Conservation (phyloP, 2,888 invertebrate genomes). For the Hydrotaea cyrtoneurina region DNA sequence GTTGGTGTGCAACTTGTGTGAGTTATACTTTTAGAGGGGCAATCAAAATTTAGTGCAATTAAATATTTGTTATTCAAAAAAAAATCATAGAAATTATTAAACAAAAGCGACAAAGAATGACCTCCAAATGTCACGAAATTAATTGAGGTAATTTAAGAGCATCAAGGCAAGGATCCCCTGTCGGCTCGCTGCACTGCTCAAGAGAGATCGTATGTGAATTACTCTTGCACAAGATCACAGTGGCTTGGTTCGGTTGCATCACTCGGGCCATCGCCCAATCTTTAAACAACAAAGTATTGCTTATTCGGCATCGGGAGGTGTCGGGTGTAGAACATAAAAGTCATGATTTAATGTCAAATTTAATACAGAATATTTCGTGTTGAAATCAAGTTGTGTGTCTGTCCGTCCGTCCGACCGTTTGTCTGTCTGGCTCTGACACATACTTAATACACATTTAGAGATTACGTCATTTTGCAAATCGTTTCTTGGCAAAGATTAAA, state of each 20-base stretch:
- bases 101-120: constrained; percentile 27
- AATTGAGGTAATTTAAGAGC: constrained; percentile 50
- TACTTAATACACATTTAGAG: constrained; percentile 45
- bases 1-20: constrained; percentile 33
- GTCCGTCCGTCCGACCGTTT: background rate
- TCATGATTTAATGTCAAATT: constrained; percentile 24
- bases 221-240: background rate
- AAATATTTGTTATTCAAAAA: constrained; percentile 44
- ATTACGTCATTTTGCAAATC: constrained; percentile 60
- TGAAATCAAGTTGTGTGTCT: constrained; percentile 15
- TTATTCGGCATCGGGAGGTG: background rate
- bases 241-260: no score
- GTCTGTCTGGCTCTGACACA: background rate
- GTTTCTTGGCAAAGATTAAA: constrained; percentile 20
- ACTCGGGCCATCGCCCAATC: no score
- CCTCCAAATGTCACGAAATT: constrained; percentile 56
- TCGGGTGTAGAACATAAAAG: constrained; percentile 14
- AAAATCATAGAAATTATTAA: constrained; percentile 42
- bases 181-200: background rate
- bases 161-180: constrained; percentile 38
- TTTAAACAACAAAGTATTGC: no score
- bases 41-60: constrained; percentile 55
- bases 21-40: constrained; percentile 51
- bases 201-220: no score
- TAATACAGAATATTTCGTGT: background rate